These are phyloP conservation scores for Orthosia gothica DNA, from an alignment of 2,888 invertebrate genomes.

Conservation along the genomic window DNA sequence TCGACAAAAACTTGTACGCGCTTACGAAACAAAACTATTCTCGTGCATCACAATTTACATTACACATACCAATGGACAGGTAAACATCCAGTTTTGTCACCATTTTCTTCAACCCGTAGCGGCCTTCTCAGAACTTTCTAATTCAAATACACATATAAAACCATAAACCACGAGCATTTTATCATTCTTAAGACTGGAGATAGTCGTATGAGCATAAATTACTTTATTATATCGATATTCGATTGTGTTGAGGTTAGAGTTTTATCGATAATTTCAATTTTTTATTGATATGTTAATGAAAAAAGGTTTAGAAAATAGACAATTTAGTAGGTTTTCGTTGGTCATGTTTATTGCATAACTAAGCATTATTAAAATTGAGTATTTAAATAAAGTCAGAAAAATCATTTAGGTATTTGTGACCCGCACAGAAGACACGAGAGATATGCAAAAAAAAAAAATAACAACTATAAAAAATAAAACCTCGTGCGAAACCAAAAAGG, in stretches of 20 bases:
- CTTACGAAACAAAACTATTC: conserved; percentile 23
- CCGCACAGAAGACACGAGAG: no score
- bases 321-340: neutral
- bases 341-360: neutral
- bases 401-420: no score
- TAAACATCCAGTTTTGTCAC: conserved; percentile 60
- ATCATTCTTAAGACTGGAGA: conserved; percentile 36
- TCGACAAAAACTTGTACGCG: conserved; percentile 32
- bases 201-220: conserved; percentile 33
- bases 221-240: conserved; percentile 44
- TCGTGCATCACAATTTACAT: conserved; percentile 48
- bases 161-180: conserved; percentile 60
- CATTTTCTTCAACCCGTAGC: conserved; percentile 14
- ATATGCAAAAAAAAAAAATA: no score
- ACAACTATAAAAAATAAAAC: no score
- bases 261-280: conserved; percentile 41
- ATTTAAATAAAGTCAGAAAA: no score
- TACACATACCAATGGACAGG: conserved; percentile 39
- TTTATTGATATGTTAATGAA: conserved; percentile 29
- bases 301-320: neutral
- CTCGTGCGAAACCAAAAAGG: no score
- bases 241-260: conserved; percentile 28
- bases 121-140: conserved; percentile 66
- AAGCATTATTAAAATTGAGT: neutral
- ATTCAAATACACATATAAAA: conserved; percentile 54